Base-by-base conservation (phyloP, 2,888 invertebrate genomes). In the Napeogenes inachia region DNA sequence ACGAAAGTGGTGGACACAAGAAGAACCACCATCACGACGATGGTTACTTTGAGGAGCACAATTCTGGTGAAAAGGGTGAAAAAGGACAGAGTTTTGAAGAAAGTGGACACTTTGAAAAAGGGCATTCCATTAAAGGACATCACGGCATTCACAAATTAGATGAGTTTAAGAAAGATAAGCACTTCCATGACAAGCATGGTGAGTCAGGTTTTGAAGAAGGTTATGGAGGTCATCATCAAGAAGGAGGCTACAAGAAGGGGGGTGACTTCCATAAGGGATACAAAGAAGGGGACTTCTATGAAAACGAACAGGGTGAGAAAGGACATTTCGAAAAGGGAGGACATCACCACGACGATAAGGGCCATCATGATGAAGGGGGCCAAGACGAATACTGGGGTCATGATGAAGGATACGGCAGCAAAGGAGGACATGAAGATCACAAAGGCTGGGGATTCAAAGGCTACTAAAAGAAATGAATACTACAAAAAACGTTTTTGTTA, bases 161-260 rank as follows among this genome's bases (percentile, higher is more conserved):
- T 81, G 96, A 96, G 82, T 95, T 93, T 85, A 95, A 96, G 79
- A 96, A 96, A 80, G 94, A 96, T 75, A 96, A 96, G 74, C 95
- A 96, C 79, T 96, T 95, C 93, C 96, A 94, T 79, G 96, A 96
- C 73, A 96, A 96, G 78, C 94, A 95, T 74, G 95, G 96, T 70
- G 95, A 95, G 70, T 93, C 93, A 61, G 96, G 95, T 2, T 94
- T 95, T 71, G 95, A 96, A 81, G 94, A 95, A 78, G 94, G 94
- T 68, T 94, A 96, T 75, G 96, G 95, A 58, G 94, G 92, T 53
- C 93, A 93, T 80, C 94, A 95, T 75, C 93, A 95, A 73, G 94
- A 94, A 77, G 94, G 94, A 68, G 94, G 94, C 50, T 93, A 93
- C 84, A 93, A 95, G 82, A 94, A 96, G 84, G 96, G 96, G 57